These are phyloP conservation scores for Corvus moneduloides DNA, from an alignment of 2,113 vertebrate species.

Conservation along the genomic window DNA sequence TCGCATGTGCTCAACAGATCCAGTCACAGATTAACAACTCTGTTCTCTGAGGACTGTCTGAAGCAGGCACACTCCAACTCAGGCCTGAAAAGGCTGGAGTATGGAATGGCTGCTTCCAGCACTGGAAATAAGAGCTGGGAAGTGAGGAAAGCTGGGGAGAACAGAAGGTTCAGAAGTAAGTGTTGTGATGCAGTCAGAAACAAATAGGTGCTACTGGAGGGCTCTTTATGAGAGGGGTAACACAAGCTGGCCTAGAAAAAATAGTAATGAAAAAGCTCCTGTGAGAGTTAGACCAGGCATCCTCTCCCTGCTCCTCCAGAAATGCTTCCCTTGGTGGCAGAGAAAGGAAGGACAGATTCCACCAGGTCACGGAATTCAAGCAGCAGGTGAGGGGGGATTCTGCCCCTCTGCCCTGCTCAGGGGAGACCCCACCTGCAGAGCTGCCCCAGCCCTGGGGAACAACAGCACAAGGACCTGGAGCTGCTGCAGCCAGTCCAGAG, in stretches of 20 bases:
- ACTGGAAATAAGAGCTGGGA: background rate
- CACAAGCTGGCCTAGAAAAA: background rate
- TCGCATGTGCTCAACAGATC: conserved; percentile 7
- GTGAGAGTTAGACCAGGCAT: background rate
- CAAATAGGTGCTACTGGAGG: background rate
- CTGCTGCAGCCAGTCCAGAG: background rate
- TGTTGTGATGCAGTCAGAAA: background rate
- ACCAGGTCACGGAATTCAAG: background rate
- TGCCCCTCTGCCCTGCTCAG: background rate
- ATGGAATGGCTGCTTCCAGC: background rate
- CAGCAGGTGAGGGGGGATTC: background rate
- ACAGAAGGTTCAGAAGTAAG: background rate
- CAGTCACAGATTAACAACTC: background rate
- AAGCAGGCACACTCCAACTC: background rate
- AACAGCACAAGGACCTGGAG: background rate
- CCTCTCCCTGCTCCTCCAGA: background rate
- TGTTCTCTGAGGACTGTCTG: background rate
- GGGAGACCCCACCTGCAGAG: background rate
- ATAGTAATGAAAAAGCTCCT: background rate
- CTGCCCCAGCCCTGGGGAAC: background rate
- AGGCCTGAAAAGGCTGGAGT: background rate
- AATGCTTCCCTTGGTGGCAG: background rate
- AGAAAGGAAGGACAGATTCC: background rate
- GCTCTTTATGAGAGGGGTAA: background rate
- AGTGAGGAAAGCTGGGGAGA: background rate